A percentile compares a stretch with the other conserved stretches of the same genome.
phyloP scores from a whole-genome alignment of 2,113 vertebrate genomes.

The Arothron firmamentum region DNA sequence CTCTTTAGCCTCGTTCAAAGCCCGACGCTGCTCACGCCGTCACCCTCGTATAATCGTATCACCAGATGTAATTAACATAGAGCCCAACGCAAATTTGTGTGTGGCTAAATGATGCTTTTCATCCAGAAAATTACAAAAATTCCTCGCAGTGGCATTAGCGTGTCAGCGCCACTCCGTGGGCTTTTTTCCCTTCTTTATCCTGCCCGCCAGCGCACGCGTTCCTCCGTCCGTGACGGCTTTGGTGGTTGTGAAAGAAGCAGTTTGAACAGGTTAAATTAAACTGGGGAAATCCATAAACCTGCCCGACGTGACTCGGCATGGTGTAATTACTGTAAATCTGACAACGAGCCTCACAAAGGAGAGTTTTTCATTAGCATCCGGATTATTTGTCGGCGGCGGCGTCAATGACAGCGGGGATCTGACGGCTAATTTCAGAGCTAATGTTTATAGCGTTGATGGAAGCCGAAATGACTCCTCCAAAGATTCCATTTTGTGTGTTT shows the following conservation, averaged over 20 bases:
- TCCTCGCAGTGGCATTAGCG: slow-evolving; percentile 47
- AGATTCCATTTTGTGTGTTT: neutral
- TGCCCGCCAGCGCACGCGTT: slow-evolving; percentile 11
- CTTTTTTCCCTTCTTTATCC: slow-evolving; percentile 45
- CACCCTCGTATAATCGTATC: slow-evolving; percentile 45
- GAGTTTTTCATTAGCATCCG: neutral
- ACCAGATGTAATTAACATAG: slow-evolving; percentile 53
- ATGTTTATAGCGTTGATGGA: neutral
- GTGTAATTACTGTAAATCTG: neutral
- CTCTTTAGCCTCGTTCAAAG: slow-evolving; percentile 41
- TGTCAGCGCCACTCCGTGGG: slow-evolving; percentile 33
- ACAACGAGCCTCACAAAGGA: too few relatives aligned
- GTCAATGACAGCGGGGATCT: neutral
- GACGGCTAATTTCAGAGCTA: slow-evolving; percentile 5
- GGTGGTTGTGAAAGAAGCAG: slow-evolving; percentile 28
- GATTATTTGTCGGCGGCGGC: slow-evolving; percentile 9
- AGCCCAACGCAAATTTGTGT: slow-evolving; percentile 50
- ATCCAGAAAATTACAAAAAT: slow-evolving; percentile 67
- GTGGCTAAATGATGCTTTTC: slow-evolving; percentile 60
- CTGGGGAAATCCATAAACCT: too few relatives aligned
- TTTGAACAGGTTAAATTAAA: neutral
- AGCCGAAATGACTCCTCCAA: neutral
- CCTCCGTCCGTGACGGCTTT: slow-evolving; percentile 27
- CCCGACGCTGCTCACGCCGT: slow-evolving; percentile 34
- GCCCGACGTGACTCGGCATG: neutral